phyloP scores from a whole-genome alignment of 1,140 invertebrate genomes.

The Drosophila pallidifrons region DNA sequence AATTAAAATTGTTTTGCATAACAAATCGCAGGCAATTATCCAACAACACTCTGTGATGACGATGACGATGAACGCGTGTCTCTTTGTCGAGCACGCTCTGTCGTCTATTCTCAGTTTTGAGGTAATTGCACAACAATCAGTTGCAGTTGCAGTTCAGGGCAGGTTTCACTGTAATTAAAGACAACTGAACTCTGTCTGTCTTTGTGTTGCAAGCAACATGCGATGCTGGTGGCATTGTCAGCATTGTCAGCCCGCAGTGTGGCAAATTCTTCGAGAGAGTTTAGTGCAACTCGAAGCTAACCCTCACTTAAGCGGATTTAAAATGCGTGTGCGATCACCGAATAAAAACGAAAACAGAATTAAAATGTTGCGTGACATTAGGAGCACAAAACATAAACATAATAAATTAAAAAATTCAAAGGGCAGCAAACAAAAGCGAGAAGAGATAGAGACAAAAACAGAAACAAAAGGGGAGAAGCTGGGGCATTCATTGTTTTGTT shows the following conservation, averaged over 20 bases:
- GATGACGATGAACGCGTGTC: too few species aligned
- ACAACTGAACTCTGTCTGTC: too few species aligned
- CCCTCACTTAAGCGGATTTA: slow-evolving; percentile 54
- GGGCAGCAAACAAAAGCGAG: slow-evolving; percentile 11
- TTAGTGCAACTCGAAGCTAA: neutral
- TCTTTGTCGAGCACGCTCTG: too few species aligned
- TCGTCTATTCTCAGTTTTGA: too few species aligned
- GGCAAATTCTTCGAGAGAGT: too few species aligned
- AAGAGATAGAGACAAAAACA: neutral
- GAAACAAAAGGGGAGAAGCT: neutral
- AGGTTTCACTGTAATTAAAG: neutral
- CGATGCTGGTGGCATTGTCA: neutral
- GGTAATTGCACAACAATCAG: too few species aligned
- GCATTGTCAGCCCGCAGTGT: neutral
- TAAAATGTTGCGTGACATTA: slow-evolving; percentile 48
- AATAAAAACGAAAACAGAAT: too few species aligned
- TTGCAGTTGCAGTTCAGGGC: neutral
- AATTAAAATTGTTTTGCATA: too few species aligned
- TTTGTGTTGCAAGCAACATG: too few species aligned
- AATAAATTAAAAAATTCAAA: slow-evolving; percentile 24
- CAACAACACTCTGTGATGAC: too few species aligned
- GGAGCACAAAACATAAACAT: slow-evolving; percentile 20
- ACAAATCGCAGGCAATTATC: too few species aligned
- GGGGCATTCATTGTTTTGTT: slow-evolving; percentile 7
- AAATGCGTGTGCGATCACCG: slow-evolving; percentile 31